These are phyloP conservation scores for Smithornis capensis DNA, from an alignment of 2,113 vertebrate genomes.

Conservation along the genomic window DNA sequence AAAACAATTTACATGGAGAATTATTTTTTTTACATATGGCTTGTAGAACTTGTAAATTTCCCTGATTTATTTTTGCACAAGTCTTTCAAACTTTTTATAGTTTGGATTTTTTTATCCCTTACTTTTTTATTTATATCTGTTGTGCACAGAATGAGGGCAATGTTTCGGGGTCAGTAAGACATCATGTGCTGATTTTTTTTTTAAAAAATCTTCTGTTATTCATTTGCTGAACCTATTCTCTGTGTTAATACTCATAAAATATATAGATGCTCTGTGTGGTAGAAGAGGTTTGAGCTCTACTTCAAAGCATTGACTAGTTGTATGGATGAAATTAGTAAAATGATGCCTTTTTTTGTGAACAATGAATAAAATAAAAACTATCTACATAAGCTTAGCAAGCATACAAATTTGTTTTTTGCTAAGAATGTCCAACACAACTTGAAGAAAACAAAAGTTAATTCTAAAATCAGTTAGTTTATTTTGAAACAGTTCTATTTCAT, in stretches of 20 bases:
- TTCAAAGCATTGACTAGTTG: not conserved
- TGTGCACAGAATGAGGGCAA: not conserved
- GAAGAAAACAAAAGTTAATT: not conserved
- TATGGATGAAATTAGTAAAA: not conserved
- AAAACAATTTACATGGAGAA: not conserved
- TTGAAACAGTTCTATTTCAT: not conserved
- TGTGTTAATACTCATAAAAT: not conserved
- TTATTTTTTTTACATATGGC: not conserved
- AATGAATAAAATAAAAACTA: not conserved
- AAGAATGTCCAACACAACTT: not conserved
- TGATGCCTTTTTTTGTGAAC: not conserved
- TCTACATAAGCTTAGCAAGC: not conserved
- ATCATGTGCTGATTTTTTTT: not conserved
- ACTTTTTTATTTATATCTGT: not conserved
- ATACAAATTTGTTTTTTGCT: not conserved
- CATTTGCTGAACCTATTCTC: not conserved
- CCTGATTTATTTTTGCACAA: not conserved
- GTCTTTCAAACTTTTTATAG: not conserved
- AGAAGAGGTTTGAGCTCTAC: not conserved
- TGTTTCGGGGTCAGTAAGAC: not conserved
- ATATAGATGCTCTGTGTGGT: not conserved
- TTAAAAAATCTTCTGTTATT: not conserved
- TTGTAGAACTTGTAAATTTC: not conserved
- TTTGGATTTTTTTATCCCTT: not conserved
- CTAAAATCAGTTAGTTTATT: not conserved